Base-by-base conservation (phyloP, 2,113 vertebrate genomes). In the Nettapus auritus region DNA sequence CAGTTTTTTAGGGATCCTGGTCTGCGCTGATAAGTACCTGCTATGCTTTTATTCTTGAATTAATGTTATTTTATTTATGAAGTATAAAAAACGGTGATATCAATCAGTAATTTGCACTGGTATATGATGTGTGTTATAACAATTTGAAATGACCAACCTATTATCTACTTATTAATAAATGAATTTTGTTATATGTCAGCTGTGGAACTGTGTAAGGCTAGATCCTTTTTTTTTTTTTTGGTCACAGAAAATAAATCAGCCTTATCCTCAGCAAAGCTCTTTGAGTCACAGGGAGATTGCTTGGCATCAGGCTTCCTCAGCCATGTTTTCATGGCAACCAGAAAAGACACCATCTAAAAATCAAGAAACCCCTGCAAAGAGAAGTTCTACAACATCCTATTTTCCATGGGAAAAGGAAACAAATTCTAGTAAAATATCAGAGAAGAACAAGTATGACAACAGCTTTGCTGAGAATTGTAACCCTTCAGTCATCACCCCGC, bases 261-360 rank as follows among this genome's bases (percentile, higher is more conserved):
- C 98, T 44, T 42, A 77, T 60, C 80, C 93, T 76, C 97, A 92
- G 62, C 97, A 92, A 66, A 94, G 82, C 62, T 95, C 98, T 44
- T 95, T 97, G 96, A 98, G 94, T 88, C 98, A 98, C 94, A 99
- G 98, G 31, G 99, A 99, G 88, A 99, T 99, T 46, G 98, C 99
- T 44, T 97, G 98, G 7, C 98, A 98, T 77, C 98, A 99, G 89
- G 84, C 98, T 55, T 99, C 98, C 11, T 99, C 99, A 2, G 99
- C 98, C 3, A 98, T 99, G 80, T 99, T 99, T 95, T 98, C 98
- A 20, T 99, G 99, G 99, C 99, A 99, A 90, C 98, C 98, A 88
- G 98, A 99, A 57, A 97, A 98, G 67, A 97, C 96, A 19, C 97
- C 98, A 53, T 97, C 97, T n/a, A 96, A 66, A 92, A 90, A 70